These are phyloP conservation scores for Spilosoma lubricipeda DNA, from an alignment of 2,888 invertebrate species.

Conservation along the genomic window DNA sequence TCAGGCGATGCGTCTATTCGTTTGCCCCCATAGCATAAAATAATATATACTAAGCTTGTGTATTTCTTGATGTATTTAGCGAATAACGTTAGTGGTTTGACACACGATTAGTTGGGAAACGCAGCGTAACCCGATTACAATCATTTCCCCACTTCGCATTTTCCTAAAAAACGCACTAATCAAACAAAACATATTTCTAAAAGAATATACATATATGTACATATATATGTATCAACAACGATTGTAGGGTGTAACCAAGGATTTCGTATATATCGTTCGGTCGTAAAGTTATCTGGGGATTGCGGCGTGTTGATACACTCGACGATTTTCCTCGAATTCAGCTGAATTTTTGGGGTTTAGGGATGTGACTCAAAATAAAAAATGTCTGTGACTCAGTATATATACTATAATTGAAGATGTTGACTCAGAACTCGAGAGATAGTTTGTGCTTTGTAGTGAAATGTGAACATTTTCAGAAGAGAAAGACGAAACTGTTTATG, in stretches of 20 bases:
- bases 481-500: neutral
- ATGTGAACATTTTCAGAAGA: neutral
- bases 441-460: neutral
- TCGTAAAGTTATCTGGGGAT: slow-evolving; percentile 31
- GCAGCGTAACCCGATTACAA: neutral
- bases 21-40: too few relatives aligned
- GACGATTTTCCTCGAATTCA: slow-evolving; percentile 15
- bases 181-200: slow-evolving; percentile 5
- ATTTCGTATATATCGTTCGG: slow-evolving; percentile 17
- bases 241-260: slow-evolving; percentile 14
- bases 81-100: neutral
- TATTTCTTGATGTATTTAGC: neutral
- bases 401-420: slow-evolving; percentile 24
- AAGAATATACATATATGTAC: neutral
- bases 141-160: neutral
- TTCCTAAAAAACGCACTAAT: slow-evolving; percentile 8
- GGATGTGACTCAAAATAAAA: slow-evolving; percentile 9
- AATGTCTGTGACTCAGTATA: slow-evolving; percentile 6
- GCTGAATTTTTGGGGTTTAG: slow-evolving; percentile 18
- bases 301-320: slow-evolving; percentile 15
- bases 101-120: neutral
- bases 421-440: slow-evolving; percentile 4
- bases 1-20: too few relatives aligned
- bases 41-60: too few relatives aligned
- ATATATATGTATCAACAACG: neutral